Evolutionary conservation across 1,140 invertebrate genomes (phyloP).

Genomic region (Octopus bimaculoides): DNA sequence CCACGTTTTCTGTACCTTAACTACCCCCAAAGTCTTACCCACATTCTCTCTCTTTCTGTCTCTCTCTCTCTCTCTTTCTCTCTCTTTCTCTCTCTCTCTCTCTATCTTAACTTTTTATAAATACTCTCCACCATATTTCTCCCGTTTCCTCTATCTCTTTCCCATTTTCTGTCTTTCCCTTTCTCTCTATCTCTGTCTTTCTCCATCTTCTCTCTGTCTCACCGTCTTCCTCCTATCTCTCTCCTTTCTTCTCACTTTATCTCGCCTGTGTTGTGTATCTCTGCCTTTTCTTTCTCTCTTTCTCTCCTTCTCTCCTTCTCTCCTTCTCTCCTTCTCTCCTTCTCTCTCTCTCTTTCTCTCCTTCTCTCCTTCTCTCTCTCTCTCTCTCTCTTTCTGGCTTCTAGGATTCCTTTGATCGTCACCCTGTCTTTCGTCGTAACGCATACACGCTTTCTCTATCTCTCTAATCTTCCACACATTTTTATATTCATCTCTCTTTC

Average conservation of each 20-base stretch:
- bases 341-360: constrained; percentile 11
- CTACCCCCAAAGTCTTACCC: too few relatives aligned
- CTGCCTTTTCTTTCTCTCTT: constrained; percentile 13
- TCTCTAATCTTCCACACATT: not conserved
- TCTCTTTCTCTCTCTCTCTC: too few relatives aligned
- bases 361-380: not conserved
- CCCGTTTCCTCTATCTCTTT: too few relatives aligned
- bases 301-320: constrained; percentile 3
- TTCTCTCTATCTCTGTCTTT: too few relatives aligned
- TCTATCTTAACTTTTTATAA: too few relatives aligned
- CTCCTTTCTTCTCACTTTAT: not conserved
- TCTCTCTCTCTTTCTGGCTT: not conserved
- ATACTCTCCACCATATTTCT: too few relatives aligned
- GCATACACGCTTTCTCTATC: not conserved
- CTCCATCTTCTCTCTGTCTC: not conserved
- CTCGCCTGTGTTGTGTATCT: not conserved
- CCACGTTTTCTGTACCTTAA: too few relatives aligned
- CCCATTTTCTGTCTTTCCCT: too few relatives aligned
- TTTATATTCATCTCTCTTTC: too few relatives aligned
- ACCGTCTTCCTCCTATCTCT: not conserved
- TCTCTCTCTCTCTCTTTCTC: too few relatives aligned
- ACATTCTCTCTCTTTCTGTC: too few relatives aligned
- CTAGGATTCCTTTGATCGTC: not conserved
- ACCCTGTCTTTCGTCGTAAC: not conserved
- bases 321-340: constrained; percentile 8